These are phyloP conservation scores for Irena cyanogastra DNA, from an alignment of 2,113 vertebrate genomes.

Conservation along the genomic window DNA sequence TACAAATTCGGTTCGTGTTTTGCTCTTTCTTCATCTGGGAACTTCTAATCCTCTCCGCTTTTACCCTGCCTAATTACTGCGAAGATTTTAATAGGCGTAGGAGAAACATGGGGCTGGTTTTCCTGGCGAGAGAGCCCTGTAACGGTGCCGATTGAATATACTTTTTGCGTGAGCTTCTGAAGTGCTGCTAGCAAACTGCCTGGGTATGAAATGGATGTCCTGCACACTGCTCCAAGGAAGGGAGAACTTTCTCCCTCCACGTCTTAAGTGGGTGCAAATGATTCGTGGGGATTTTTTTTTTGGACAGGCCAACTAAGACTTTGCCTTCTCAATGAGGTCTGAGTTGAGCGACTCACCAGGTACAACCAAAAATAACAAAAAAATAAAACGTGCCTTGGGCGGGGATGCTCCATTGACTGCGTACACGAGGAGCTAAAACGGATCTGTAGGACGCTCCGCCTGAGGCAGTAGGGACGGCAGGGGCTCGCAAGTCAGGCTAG, in stretches of 20 bases:
- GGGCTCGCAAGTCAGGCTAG: neutral
- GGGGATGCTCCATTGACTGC: neutral
- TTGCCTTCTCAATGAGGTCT: neutral
- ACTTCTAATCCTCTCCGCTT: neutral
- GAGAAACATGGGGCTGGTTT: neutral
- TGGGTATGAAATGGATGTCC: neutral
- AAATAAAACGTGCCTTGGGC: neutral
- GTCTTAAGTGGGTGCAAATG: neutral
- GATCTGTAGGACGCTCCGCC: rapidly evolving
- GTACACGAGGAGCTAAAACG: too few species aligned
- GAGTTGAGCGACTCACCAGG: neutral
- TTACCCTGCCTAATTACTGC: neutral
- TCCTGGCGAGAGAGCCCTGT: neutral
- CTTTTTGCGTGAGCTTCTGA: neutral
- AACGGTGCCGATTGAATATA: neutral
- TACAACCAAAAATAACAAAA: neutral
- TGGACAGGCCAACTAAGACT: neutral
- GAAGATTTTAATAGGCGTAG: neutral
- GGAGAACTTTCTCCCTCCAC: neutral
- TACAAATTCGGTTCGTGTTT: neutral
- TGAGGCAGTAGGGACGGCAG: neutral
- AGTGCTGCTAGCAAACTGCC: neutral
- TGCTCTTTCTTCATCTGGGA: neutral
- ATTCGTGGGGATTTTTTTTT: neutral
- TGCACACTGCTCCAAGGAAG: neutral